Evolutionary conservation across 2,888 invertebrate species (phyloP), one percentile per base, ranked within the genome.

Genomic region (Scotopteryx bipunctaria): DNA sequence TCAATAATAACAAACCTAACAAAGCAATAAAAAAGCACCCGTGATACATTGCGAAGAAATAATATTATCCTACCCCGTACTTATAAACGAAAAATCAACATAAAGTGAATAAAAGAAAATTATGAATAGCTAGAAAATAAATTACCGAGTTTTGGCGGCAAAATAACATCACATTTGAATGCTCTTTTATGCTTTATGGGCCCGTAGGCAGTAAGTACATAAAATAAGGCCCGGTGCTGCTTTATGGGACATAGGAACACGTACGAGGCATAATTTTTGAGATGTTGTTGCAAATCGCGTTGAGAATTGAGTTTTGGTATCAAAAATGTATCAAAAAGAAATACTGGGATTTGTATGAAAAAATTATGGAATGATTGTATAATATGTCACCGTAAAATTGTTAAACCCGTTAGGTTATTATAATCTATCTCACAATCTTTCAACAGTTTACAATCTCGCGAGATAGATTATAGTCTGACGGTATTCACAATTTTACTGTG

Each of bases 101-200:
- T 90, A 90, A 90, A 90, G 89, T 90, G 90, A 88, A 90, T 90
- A 90, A 89, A 90, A 89, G 88, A 90, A 90, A 90, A 90, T 90
- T 90, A 90, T 90, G 90, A 90, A 89, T 89, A 83, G 88, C 86
- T 78, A 83, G 75, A 78, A 88, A 89, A 90, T 90, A 90, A 90
- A 90, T 90, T 90, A 89, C 87, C 81, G 83, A 74, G 82, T 86
- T 88, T 89, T 86, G 89, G 89, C 88, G 88, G 90, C 89, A 88
- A 90, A 90, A 89, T 90, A 90, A 90, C 90, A 90, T 90, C 89
- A 83, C 87, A 90, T 90, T 88, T 89, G 89, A 90, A 90, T 90
- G 86, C 88, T n/a, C 81, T 83, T 89, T 89, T 90, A 89, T 90
- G 88, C 86, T 90, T 89, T 90, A 90, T 87, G 84, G 81, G 73